Conservation (phyloP, 2,113 vertebrate genomes). For the Haliaeetus leucogaster region DNA sequence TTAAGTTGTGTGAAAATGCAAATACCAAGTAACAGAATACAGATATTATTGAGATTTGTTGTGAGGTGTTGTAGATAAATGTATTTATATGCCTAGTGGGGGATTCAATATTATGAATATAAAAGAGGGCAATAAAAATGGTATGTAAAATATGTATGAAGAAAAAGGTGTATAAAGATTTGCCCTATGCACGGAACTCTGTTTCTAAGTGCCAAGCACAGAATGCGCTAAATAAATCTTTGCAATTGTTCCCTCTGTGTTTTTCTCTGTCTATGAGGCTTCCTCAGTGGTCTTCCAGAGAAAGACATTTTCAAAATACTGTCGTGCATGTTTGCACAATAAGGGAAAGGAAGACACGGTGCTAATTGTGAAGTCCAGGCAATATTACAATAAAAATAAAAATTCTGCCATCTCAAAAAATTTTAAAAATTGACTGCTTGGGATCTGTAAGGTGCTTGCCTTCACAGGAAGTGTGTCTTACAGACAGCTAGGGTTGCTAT, state of each 20-base stretch:
- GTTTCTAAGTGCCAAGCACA: constrained; percentile 96
- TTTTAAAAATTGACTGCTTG: not conserved
- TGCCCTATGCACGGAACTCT: constrained; percentile 86
- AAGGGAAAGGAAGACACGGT: not conserved
- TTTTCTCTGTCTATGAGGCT: constrained; percentile 29
- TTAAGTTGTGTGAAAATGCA: constrained; percentile 89
- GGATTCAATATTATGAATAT: constrained; percentile 84
- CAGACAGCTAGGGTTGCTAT: not conserved
- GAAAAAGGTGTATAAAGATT: constrained; percentile 83
- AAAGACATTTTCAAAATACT: not conserved
- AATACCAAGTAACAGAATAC: constrained; percentile 80
- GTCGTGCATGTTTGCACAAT: not conserved
- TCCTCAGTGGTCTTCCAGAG: not conserved
- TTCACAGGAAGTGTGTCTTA: not conserved
- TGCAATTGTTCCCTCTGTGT: constrained; percentile 71
- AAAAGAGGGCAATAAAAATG: constrained; percentile 81
- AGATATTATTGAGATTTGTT: constrained; percentile 87
- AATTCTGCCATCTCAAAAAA: not conserved
- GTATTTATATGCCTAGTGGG: constrained; percentile 94
- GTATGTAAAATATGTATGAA: constrained; percentile 86
- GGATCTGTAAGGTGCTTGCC: not conserved
- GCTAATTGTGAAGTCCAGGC: not conserved
- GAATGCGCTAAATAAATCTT: constrained; percentile 90
- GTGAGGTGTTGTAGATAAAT: constrained; percentile 94
- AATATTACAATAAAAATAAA: not conserved